Evolutionary conservation across 2,113 vertebrate species (phyloP).

Genomic region (Atherinomorus stipes): DNA sequence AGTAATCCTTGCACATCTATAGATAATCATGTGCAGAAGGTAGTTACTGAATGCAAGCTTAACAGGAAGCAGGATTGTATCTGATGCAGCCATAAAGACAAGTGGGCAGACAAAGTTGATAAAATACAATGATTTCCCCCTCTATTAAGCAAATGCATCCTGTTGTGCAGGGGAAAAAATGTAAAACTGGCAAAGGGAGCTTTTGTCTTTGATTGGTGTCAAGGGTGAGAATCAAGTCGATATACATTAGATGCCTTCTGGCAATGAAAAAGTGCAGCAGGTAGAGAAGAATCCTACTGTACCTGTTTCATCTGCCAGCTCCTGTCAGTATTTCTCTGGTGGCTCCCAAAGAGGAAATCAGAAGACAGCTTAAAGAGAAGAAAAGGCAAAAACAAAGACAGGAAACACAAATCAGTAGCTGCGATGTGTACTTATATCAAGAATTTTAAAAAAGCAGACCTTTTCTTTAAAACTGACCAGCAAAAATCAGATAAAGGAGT

Average conservation of each 20-base stretch:
- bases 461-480: not conserved
- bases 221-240: constrained; percentile 45
- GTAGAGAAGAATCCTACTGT: constrained; percentile 32
- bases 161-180: constrained; percentile 16
- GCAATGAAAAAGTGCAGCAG: constrained; percentile 20
- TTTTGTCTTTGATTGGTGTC: constrained; percentile 16
- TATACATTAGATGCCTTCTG: constrained; percentile 12
- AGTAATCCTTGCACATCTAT: not conserved
- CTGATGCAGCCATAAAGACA: not conserved
- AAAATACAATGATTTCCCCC: not conserved
- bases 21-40: not conserved
- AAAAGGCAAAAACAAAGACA: constrained; percentile 13
- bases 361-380: constrained; percentile 70
- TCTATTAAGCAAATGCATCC: constrained; percentile 22
- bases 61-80: constrained; percentile 19
- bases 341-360: constrained; percentile 71
- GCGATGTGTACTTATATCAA: not conserved
- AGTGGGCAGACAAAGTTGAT: not conserved
- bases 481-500: not conserved
- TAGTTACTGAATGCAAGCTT: not conserved
- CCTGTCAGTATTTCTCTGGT: constrained; percentile 63
- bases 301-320: constrained; percentile 80
- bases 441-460: not conserved
- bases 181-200: constrained; percentile 7
- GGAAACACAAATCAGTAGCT: constrained; percentile 14